These are phyloP conservation scores for Silurus meridionalis DNA, from an alignment of 2,113 vertebrate genomes.

Conservation along the genomic window DNA sequence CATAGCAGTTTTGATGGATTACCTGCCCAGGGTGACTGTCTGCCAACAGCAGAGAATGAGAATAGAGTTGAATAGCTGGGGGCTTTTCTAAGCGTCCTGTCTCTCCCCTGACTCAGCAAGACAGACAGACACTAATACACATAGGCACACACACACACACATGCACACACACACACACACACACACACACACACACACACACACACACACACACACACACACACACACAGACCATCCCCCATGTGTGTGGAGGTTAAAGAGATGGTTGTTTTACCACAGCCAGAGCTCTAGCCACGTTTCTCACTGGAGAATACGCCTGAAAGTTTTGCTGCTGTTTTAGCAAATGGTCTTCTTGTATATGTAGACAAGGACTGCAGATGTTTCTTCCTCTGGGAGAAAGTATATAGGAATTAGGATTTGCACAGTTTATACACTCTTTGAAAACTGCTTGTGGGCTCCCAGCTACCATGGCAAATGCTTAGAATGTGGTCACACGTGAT, in stretches of 20 bases:
- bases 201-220: conserved; percentile 17
- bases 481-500: not conserved
- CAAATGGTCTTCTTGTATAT: not conserved
- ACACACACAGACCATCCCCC: conserved; percentile 14
- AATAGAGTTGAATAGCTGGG: conserved; percentile 49
- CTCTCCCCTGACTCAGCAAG: conserved; percentile 56
- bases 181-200: conserved; percentile 18
- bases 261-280: conserved; percentile 18
- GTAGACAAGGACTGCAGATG: not conserved
- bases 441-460: not conserved
- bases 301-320: conserved; percentile 7
- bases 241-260: conserved; percentile 1
- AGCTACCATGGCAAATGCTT: not conserved
- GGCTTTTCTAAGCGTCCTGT: conserved; percentile 37
- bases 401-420: conserved; percentile 17
- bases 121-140: conserved; percentile 31
- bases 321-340: conserved; percentile 20
- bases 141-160: conserved; percentile 17
- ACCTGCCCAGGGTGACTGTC: conserved; percentile 44
- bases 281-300: conserved; percentile 32
- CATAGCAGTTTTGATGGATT: conserved; percentile 54
- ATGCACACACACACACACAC: conserved; percentile 17
- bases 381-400: not conserved
- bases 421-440: not conserved
- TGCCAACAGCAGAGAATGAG: conserved; percentile 47